These are phyloP conservation scores for Acanthurus leucopareius DNA, from an alignment of 2,797 vertebrate genomes.

Conservation along the genomic window DNA sequence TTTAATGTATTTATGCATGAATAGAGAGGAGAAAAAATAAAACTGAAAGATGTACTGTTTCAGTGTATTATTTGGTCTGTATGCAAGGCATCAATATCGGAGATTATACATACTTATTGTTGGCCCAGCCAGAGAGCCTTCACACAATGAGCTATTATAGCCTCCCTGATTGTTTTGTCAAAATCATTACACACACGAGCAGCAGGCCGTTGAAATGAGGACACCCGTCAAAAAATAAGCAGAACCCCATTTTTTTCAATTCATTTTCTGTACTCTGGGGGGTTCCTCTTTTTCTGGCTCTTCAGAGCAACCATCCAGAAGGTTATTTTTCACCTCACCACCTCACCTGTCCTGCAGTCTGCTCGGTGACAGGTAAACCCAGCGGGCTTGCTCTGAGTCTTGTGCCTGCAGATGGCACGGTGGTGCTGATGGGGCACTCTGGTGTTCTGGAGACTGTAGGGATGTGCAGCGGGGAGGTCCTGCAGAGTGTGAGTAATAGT, in stretches of 20 bases:
- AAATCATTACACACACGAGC: constrained; percentile 35
- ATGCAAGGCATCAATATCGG: constrained; percentile 25
- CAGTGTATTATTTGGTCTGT: constrained; percentile 18
- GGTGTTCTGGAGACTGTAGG: constrained; percentile 52
- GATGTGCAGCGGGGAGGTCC: constrained; percentile 25
- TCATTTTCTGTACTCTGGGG: constrained; percentile 33
- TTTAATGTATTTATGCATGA: constrained; percentile 52
- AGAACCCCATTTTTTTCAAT: constrained; percentile 20
- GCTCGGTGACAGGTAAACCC: constrained; percentile 65
- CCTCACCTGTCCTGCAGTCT: constrained; percentile 65
- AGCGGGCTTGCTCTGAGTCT: constrained; percentile 42
- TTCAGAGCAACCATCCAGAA: constrained; percentile 49
- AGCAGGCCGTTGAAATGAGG: constrained; percentile 36
- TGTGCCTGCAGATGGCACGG: constrained; percentile 70
- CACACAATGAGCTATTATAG: constrained; percentile 47
- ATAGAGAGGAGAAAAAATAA: background rate
- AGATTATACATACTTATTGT: constrained; percentile 35
- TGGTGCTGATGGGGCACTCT: constrained; percentile 70
- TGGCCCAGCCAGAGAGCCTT: constrained; percentile 38
- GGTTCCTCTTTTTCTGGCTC: constrained; percentile 34
- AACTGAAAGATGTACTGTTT: constrained; percentile 24
- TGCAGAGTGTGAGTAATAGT: constrained; percentile 57
- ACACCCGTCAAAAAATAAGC: constrained; percentile 31
- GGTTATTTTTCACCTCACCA: constrained; percentile 72
- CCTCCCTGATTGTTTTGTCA: constrained; percentile 59